Base-by-base conservation (phyloP, 2,797 vertebrate genomes). In the Merluccius polli region DNA sequence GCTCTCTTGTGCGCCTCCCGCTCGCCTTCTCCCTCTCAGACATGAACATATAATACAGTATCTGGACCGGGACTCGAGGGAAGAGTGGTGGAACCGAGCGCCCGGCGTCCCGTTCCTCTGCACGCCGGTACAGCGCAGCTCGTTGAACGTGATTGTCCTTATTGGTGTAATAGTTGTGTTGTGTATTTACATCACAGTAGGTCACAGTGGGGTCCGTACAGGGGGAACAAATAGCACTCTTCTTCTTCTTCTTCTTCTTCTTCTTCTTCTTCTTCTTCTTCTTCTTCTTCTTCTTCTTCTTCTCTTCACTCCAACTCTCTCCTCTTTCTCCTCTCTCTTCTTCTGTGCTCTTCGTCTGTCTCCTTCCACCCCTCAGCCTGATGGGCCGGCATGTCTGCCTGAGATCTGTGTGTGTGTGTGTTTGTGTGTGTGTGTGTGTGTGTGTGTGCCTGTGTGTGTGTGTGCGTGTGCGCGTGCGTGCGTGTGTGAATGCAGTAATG, bases 111-210 rank as follows among this genome's bases (percentile, higher is more conserved):
- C 24, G 78, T 84, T 75, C 83, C 70, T 83, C 82, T 82, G 82
- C 80, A 82, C 72, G 75, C 79, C 82, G 70, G 76, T 86, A 83
- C 88, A 84, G 88, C 83, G 77, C 86, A 88, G 76, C 78, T 81
- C 72, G 82, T 82, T 31, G 73, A 80, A 75, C 86, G 24, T 90
- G 90, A 91, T 92, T 91, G 91, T 91, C 90, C 85, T 88, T 87
- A 79, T 33, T 15, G n/a, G 52, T 63, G 52, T 59, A 9, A 24
- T n/a, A 10, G 52, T 59, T 72, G 33, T 36, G 21, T n/a, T 33
- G 82, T 88, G 80, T 92, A 91, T 92, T 80, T 91, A 93, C 91
- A 92, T 92, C 90, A 92, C 88, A 92, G 90, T 92, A 90, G 52
- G 89, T 91, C 92, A 91, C 90, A 93, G 91, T 90, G 89, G 82